Conservation (phyloP, 2,113 vertebrate species). For the Colinus virginianus region DNA sequence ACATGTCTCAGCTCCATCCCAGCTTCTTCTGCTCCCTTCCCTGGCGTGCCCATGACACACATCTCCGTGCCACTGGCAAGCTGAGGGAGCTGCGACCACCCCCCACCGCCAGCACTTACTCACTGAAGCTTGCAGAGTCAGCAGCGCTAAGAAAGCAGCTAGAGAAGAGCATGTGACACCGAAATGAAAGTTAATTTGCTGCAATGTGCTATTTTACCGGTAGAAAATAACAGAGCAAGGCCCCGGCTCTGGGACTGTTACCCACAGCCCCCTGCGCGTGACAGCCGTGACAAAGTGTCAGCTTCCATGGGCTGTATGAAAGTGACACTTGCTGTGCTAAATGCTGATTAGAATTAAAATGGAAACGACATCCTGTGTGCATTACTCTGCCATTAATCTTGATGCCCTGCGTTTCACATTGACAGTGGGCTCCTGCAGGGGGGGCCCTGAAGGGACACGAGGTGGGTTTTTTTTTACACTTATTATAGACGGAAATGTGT, state of each 20-base stretch:
- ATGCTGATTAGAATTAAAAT: slow-evolving; percentile 64
- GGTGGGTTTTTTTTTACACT: background rate
- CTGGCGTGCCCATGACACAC: accelerated
- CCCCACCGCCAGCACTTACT: background rate
- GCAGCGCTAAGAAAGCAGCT: background rate
- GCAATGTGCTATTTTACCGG: slow-evolving; percentile 46
- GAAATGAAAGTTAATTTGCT: slow-evolving; percentile 59
- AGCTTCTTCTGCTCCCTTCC: background rate
- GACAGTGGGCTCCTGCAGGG: slow-evolving; percentile 4
- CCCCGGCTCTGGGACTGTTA: background rate
- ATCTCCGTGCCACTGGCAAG: background rate
- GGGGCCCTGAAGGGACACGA: background rate
- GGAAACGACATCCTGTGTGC: slow-evolving; percentile 59
- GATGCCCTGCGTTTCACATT: slow-evolving; percentile 27
- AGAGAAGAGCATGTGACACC: slow-evolving; percentile 19
- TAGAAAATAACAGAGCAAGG: slow-evolving; percentile 30
- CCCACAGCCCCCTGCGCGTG: slow-evolving; percentile 36
- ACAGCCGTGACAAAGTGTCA: slow-evolving; percentile 59
- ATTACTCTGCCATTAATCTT: slow-evolving; percentile 69
- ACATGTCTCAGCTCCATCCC: background rate
- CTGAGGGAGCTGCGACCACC: background rate
- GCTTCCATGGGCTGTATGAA: slow-evolving; percentile 54
- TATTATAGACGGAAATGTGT: background rate
- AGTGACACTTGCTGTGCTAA: slow-evolving; percentile 64
- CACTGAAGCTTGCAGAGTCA: slow-evolving; percentile 6